These are phyloP conservation scores for Apamea epomidion DNA, from an alignment of 2,888 invertebrate species.

Conservation along the genomic window DNA sequence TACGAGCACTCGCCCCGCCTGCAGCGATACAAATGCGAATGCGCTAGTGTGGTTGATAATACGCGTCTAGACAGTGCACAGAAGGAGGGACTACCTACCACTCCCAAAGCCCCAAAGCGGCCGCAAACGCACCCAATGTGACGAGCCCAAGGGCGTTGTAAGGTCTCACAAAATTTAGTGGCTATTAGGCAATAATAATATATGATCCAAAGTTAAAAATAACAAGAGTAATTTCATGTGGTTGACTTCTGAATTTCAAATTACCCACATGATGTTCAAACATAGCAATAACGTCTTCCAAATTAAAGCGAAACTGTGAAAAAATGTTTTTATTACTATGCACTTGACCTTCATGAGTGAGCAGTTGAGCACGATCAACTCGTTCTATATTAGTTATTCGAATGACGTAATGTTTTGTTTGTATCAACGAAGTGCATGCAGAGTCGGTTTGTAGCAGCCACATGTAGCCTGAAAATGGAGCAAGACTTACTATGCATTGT, in stretches of 20 bases:
- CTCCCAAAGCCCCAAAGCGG: background rate
- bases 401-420: background rate
- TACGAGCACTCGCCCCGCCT: background rate
- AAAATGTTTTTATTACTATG: background rate
- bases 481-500: background rate
- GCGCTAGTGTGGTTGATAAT: background rate
- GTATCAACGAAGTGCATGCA: background rate
- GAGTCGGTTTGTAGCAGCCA: background rate
- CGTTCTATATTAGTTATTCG: background rate
- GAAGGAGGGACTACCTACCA: background rate
- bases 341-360: constrained; percentile 1
- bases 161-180: too few relatives aligned
- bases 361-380: background rate
- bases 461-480: background rate
- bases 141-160: too few relatives aligned
- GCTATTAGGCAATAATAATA: background rate
- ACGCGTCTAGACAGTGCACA: background rate
- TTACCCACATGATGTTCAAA: background rate
- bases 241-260: background rate
- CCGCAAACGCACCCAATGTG: background rate
- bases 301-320: background rate
- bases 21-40: background rate
- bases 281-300: background rate
- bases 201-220: background rate
- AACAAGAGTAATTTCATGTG: background rate